phyloP scores from a whole-genome alignment of 1,140 invertebrate species.

The Pogonognathellus flavescens region DNA sequence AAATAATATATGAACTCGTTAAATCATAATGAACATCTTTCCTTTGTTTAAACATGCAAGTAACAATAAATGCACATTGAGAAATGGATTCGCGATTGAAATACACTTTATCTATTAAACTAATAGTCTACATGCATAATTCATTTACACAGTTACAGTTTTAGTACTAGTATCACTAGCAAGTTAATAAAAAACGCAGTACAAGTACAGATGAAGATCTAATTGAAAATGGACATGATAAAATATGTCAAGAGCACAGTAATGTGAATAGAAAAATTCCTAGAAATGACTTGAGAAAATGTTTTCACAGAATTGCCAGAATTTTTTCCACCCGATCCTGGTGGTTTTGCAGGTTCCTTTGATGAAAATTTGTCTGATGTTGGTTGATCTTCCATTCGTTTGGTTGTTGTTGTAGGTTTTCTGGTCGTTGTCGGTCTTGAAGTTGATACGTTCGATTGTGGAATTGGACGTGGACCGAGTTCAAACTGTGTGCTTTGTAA shows the following conservation, averaged over 20 bases:
- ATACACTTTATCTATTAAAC: too few relatives aligned
- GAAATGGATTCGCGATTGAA: too few relatives aligned
- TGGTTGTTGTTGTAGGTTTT: conserved; percentile 11
- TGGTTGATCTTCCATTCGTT: conserved; percentile 47
- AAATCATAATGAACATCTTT: too few relatives aligned
- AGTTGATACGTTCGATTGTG: neutral
- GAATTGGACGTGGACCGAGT: conserved; percentile 43
- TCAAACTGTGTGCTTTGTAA: conserved; percentile 54
- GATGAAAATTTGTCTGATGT: conserved; percentile 52
- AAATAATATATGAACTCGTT: too few relatives aligned
- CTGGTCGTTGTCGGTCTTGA: neutral
- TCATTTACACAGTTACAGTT: too few relatives aligned
- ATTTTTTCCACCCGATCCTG: neutral
- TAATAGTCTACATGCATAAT: too few relatives aligned
- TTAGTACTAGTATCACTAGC: too few relatives aligned
- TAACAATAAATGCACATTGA: too few relatives aligned
- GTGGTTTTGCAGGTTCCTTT: neutral
- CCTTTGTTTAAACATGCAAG: too few relatives aligned
- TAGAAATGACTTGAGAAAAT: neutral
- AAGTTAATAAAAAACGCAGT: too few relatives aligned
- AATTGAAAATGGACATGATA: too few relatives aligned
- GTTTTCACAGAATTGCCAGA: neutral
- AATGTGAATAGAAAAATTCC: neutral
- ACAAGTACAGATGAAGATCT: too few relatives aligned
- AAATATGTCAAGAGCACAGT: neutral